Percentiles rank a stretch among this genome's conserved stretches.
phyloP scores from a whole-genome alignment of 2,888 invertebrate genomes.

The Himalopsyche anomala region DNA sequence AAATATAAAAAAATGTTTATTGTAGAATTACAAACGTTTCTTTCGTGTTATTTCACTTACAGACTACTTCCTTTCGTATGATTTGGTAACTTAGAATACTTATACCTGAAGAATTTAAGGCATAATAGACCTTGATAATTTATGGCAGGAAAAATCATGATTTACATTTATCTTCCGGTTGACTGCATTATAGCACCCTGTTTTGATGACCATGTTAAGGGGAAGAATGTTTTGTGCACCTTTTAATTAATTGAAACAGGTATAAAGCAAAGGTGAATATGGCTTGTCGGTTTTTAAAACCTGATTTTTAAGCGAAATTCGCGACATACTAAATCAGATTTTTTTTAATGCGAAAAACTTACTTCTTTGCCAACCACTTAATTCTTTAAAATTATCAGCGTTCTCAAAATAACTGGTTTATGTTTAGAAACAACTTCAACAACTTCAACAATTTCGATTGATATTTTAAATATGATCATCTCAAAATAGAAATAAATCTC shows the following conservation, averaged over 20 bases:
- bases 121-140: background rate
- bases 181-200: background rate
- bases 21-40: background rate
- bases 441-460: too few relatives aligned
- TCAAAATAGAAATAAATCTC: background rate
- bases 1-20: background rate
- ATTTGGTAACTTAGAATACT: background rate
- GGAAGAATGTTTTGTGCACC: background rate
- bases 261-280: background rate
- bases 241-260: background rate
- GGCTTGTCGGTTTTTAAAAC: too few relatives aligned
- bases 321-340: too few relatives aligned
- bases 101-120: background rate
- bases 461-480: too few relatives aligned
- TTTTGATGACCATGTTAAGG: background rate
- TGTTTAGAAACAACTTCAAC: too few relatives aligned
- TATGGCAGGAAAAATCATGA: background rate
- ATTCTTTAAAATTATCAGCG: too few relatives aligned
- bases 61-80: too few relatives aligned
- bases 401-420: too few relatives aligned
- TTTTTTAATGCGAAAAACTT: too few relatives aligned
- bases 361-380: too few relatives aligned
- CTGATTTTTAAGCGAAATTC: background rate
- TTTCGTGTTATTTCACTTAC: background rate
- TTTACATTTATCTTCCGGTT: constrained; percentile 18